Base-by-base conservation (phyloP, 1,140 invertebrate species). In the Nephotettix cincticeps region DNA sequence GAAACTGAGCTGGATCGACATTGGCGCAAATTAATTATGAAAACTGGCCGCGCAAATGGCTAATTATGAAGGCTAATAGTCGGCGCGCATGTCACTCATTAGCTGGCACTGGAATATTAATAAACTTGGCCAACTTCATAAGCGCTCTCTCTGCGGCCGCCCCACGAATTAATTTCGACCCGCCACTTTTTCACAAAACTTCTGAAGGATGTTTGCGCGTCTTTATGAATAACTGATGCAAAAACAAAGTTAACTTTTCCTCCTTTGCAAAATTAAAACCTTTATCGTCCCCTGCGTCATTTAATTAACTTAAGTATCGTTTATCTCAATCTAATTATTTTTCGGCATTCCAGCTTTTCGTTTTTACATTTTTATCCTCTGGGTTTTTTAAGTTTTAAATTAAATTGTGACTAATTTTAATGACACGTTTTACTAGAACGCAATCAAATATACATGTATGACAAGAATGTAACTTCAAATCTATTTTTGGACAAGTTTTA, bases 151-250 rank as follows among this genome's bases (percentile, higher is more conserved):
- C 13, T 19, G 21, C 21, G 56, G 21, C 27, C 56, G 6, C 56
- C 13, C 56, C 56, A 25, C 56, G 56, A 61, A 61, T 61, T 61
- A 61, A 61, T 61, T 61, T 61, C 56, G 56, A 61, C 56, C 56
- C 27, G 27, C 21, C 21, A 61, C 56, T 61, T 61, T 51, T 29
- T 23, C 56, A 61, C 21, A 29, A 61, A 61, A 61, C 56, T 61
- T 61, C 25, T 61, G 56, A 61, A 61, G 56, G 56, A 61, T 61
- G 56, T 61, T 61, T 61, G 56, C 56, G 23, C 23, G 23, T 61
- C 56, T 61, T 61, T 29, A 61, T 61, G 56, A 25, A 61, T 61
- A 61, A 61, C 56, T 61, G 27, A 61, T 61, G 56, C 25, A 28
- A 61, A 61, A 61, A 61, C 56, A 61, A 61, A 61, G 56, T 61